Conservation (phyloP, 2,888 invertebrate genomes). For the Plemyria rubiginata region DNA sequence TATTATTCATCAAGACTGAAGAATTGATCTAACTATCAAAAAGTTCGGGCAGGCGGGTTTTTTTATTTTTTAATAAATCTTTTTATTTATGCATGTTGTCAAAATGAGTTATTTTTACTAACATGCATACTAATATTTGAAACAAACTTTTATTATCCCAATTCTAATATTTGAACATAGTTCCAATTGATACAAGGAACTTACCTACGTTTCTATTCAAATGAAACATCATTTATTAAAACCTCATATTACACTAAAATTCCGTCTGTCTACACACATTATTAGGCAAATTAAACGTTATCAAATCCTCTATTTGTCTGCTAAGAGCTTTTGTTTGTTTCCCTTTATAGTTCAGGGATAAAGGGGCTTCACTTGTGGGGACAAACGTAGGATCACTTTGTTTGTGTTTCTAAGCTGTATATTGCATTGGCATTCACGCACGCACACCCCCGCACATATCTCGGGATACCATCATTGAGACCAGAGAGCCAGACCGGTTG, state of each 20-base stretch:
- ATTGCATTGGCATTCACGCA: conserved; percentile 64
- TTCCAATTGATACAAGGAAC: no score
- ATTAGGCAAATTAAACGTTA: conserved; percentile 45
- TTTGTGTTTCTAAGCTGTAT: conserved; percentile 62
- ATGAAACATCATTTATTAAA: conserved; percentile 9
- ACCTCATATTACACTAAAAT: conserved; percentile 12
- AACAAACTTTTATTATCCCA: no score
- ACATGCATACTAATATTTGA: no score
- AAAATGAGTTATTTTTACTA: no score
- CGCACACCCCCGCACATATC: conserved; percentile 50
- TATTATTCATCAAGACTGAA: no score
- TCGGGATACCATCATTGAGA: conserved; percentile 42
- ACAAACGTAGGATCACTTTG: conserved; percentile 49
- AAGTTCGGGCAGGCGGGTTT: no score
- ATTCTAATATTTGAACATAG: no score
- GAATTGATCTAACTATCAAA: no score
- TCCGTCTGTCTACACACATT: conserved; percentile 27
- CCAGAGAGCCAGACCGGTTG: conserved; percentile 43
- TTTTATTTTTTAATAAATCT: no score
- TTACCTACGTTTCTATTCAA: not conserved
- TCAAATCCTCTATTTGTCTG: conserved; percentile 44
- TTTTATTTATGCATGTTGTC: no score
- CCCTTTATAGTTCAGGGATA: conserved; percentile 49
- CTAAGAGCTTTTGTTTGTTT: conserved; percentile 53
- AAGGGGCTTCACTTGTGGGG: conserved; percentile 42